These are phyloP conservation scores for Phodopus roborovskii DNA, from an alignment of 2,113 vertebrate genomes.

Conservation along the genomic window DNA sequence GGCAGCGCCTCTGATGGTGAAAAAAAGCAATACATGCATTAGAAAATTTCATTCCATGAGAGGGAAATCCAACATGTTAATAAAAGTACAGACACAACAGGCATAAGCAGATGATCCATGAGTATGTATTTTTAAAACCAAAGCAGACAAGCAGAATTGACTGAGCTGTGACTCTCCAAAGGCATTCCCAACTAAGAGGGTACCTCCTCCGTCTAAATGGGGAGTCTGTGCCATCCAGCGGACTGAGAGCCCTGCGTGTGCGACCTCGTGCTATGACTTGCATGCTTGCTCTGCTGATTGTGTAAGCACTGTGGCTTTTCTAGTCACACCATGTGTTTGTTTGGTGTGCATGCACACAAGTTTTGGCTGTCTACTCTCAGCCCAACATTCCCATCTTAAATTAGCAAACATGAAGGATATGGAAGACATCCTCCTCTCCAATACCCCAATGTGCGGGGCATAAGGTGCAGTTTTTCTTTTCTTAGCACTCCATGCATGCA, in stretches of 20 bases:
- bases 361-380: not conserved
- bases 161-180: not conserved
- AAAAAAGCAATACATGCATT: slow-evolving; percentile 1
- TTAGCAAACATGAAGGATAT: not conserved
- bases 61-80: not conserved
- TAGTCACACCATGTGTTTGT: not conserved
- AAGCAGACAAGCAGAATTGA: not conserved
- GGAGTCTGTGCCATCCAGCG: not conserved
- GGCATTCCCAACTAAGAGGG: not conserved
- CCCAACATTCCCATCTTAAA: too few species aligned
- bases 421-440: not conserved
- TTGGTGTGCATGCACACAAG: not conserved
- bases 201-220: not conserved
- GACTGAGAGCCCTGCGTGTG: not conserved
- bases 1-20: not conserved
- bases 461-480: not conserved
- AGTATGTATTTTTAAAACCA: not conserved
- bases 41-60: not conserved
- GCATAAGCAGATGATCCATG: not conserved
- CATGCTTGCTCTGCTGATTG: not conserved
- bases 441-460: too few species aligned
- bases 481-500: not conserved
- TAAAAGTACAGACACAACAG: not conserved
- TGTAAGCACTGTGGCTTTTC: not conserved
- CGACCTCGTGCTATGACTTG: not conserved